These are phyloP conservation scores for Drosophila mayaguana DNA, from an alignment of 2,888 invertebrate genomes.

Conservation along the genomic window DNA sequence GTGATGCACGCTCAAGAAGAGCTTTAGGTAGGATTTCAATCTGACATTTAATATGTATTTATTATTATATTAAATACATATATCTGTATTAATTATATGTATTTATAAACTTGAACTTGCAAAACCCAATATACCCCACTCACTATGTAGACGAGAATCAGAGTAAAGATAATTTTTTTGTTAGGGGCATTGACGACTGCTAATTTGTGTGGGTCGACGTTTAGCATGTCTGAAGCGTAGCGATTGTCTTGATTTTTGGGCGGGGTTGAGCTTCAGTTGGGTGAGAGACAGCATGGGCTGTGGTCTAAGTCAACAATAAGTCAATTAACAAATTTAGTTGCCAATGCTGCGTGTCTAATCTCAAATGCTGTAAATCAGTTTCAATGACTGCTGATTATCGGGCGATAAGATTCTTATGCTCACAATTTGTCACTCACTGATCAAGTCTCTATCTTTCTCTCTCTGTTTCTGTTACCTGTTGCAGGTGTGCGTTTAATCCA, in stretches of 20 bases:
- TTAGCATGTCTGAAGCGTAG: constrained; percentile 45
- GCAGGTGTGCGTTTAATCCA: constrained; percentile 71
- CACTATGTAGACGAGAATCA: neutral
- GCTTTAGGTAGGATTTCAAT: rapidly evolving
- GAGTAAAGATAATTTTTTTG: constrained; percentile 20
- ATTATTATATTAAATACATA: too few relatives aligned
- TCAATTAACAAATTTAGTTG: constrained; percentile 43
- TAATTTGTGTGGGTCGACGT: constrained; percentile 53
- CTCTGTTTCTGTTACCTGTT: constrained; percentile 18
- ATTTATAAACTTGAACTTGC: neutral
- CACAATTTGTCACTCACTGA: constrained; percentile 1
- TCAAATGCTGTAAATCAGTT: constrained; percentile 24
- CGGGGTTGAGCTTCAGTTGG: constrained; percentile 15
- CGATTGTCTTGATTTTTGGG: constrained; percentile 44
- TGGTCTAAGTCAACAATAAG: constrained; percentile 32
- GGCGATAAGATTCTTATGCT: constrained; percentile 12
- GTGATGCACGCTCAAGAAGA: neutral
- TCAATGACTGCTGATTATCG: constrained; percentile 15
- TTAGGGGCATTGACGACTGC: constrained; percentile 17
- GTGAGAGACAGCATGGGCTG: neutral
- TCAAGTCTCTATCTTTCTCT: neutral
- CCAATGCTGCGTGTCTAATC: constrained; percentile 7
- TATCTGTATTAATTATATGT: too few relatives aligned
- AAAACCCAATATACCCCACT: neutral
- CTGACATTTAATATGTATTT: neutral